Conservation (phyloP, 2,888 invertebrate genomes). For the Folsomia manolachei region DNA sequence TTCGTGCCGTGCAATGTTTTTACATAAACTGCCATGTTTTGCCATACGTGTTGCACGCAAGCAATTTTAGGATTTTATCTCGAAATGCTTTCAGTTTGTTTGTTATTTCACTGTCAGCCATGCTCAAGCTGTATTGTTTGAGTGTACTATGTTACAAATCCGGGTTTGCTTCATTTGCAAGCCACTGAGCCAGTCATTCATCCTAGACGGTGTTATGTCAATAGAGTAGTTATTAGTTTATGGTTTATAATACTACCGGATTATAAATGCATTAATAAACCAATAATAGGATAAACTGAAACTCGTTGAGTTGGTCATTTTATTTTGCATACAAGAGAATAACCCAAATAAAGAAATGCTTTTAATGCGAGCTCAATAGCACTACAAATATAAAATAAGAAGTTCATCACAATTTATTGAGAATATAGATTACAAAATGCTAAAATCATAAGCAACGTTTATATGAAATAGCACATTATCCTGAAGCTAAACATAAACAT, state of each 20-base stretch:
- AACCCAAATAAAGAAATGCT: too few species aligned
- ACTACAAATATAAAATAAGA: too few species aligned
- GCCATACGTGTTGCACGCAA: conserved; percentile 6
- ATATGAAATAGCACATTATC: too few species aligned
- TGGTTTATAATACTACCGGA: background rate
- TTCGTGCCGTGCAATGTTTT: too few species aligned
- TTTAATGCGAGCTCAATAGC: too few species aligned
- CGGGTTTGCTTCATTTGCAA: background rate
- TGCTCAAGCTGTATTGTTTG: background rate
- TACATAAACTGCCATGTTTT: background rate
- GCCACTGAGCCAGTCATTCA: background rate
- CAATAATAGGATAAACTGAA: background rate
- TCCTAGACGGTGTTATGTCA: background rate
- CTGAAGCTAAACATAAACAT: too few species aligned
- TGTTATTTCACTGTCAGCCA: background rate
- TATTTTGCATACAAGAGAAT: background rate
- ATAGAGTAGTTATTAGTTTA: background rate
- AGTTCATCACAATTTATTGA: too few species aligned
- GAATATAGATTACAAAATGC: too few species aligned
- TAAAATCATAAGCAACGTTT: too few species aligned
- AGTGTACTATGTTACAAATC: background rate
- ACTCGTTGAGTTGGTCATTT: background rate
- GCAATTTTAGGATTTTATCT: background rate
- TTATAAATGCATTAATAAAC: background rate
- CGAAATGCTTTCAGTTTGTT: background rate